Evolutionary conservation across 1,140 invertebrate species (phyloP).

Genomic region (Microplitis mediator): DNA sequence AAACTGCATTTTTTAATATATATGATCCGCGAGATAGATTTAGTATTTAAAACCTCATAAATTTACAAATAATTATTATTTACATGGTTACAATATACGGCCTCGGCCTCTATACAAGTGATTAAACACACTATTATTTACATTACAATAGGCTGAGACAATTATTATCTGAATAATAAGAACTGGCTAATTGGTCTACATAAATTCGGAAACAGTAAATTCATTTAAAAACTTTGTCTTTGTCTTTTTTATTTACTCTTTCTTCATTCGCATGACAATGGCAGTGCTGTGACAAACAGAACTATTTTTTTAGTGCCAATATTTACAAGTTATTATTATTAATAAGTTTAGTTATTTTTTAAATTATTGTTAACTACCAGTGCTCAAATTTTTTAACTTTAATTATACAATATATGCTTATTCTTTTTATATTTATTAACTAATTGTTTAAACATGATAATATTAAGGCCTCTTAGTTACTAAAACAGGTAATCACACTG

Average conservation of each 20-base stretch:
- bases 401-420: background rate
- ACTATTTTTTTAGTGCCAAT: background rate
- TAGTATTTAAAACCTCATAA: slow-evolving; percentile 5
- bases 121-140: slow-evolving; percentile 11
- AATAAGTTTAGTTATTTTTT: background rate
- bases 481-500: slow-evolving; percentile 53
- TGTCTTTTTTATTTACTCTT: background rate
- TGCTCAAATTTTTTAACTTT: slow-evolving; percentile 2
- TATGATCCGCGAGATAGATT: background rate
- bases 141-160: slow-evolving; percentile 2
- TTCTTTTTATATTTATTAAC: slow-evolving; percentile 33
- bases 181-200: slow-evolving; percentile 10
- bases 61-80: slow-evolving; percentile 21
- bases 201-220: slow-evolving; percentile 21
- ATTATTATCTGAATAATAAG: background rate
- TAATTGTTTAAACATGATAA: slow-evolving; percentile 47
- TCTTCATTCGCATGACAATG: background rate
- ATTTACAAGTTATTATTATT: background rate
- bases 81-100: background rate
- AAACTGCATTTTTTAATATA: background rate
- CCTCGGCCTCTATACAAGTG: slow-evolving; percentile 19
- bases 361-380: background rate
- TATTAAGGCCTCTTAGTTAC: slow-evolving; percentile 61
- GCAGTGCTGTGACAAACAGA: slow-evolving; percentile 1
- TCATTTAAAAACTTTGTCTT: background rate